phyloP scores from a whole-genome alignment of 1,140 invertebrate species.

The Lepidurus packardi region DNA sequence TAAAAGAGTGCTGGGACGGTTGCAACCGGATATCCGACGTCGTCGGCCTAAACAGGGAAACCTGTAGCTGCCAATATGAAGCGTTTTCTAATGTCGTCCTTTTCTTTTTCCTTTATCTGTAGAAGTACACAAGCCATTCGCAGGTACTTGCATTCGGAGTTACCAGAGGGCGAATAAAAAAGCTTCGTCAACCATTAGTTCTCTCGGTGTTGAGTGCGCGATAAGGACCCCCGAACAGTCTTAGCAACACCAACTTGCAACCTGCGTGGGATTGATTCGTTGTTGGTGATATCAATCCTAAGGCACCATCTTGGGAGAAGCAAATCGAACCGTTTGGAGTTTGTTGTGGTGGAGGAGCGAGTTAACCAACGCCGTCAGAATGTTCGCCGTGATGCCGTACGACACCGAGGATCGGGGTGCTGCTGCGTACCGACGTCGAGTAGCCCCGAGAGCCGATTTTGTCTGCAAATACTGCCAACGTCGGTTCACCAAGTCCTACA shows the following conservation, averaged over 20 bases:
- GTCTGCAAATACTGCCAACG: conserved; percentile 98
- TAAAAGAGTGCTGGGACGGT: not conserved
- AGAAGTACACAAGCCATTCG: not conserved
- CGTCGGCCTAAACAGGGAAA: not conserved
- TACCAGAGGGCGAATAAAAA: not conserved
- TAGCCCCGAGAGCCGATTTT: conserved; percentile 81
- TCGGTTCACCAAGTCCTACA: conserved; percentile 98
- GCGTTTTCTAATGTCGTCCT: not conserved
- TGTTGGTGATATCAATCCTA: conserved; percentile 3
- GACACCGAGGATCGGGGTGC: conserved; percentile 72
- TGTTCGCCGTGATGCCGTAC: conserved; percentile 81
- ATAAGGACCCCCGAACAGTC: not conserved
- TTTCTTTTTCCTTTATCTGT: not conserved
- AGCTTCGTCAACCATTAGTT: not conserved
- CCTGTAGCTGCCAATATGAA: not conserved
- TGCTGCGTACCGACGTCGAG: conserved; percentile 51
- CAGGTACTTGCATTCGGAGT: not conserved
- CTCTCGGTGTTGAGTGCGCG: not conserved
- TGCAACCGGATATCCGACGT: conserved; percentile 10
- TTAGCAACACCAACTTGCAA: not conserved
- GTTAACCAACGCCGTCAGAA: conserved; percentile 39
- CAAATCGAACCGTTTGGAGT: not conserved
- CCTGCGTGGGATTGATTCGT: conserved; percentile 20
- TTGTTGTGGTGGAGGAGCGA: not conserved
- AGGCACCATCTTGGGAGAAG: not conserved